Evolutionary conservation across 2,888 invertebrate species (phyloP), one percentile per base, ranked within the genome.

Genomic region (Eurois occulta): DNA sequence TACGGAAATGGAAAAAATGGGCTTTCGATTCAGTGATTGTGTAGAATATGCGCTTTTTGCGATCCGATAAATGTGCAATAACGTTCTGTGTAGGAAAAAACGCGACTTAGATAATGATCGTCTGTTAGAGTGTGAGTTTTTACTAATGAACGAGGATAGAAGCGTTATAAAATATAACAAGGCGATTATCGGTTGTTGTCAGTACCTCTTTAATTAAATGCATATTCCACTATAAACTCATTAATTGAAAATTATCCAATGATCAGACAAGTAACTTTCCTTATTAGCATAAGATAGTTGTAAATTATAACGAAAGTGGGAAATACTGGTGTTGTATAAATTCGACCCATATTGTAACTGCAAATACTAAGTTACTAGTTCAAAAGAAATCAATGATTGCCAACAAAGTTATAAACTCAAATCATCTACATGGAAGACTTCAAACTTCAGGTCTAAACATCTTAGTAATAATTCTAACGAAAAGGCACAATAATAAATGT

Each of bases 11-110:
- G 91, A 93, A 94, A 91, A 93, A 92, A 90, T 91, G 88, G 88
- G 89, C 92, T 90, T 91, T 91, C 92, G 91, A 93, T 91, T 92
- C 92, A 92, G 83, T 92, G 92, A 93, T 92, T 94, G 92, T 91
- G 87, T 82, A 85, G 87, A 87, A 85, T 88, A 89, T 90, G 91
- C 87, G 82, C 83, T 94, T 94, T 94, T 94, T 94, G 89, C 87
- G 80, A 87, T 87, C 85, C 91, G 92, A 94, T 94, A 94, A 94
- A 94, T 92, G 92, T 90, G 92, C 90, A 88, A 90, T 91, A 91
- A 89, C 89, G 90, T 84, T 81, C 79, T 78, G 58, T 65, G 68
- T 76, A 68, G 75, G 48, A 84, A 89, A 87, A 89, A 91, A 91
- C 80, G 71, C 72, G 78, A 74, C 86, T 85, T 48, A 83, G 81